phyloP scores from a whole-genome alignment of 2,888 invertebrate species.

The Perizoma flavofasciatum region DNA sequence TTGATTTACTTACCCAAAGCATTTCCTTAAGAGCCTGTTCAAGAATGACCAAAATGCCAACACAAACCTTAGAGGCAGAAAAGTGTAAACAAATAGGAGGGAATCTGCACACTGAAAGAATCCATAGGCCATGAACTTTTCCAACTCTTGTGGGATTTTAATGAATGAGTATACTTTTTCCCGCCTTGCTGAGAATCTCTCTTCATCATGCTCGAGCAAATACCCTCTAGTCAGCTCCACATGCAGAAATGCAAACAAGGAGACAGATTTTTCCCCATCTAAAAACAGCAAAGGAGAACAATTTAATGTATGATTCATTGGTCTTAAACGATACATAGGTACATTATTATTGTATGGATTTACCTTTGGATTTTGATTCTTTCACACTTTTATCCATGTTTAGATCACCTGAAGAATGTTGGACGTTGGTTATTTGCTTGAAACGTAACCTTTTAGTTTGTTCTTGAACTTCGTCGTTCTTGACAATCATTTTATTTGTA shows the following conservation, averaged over 20 bases:
- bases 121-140: slow-evolving; percentile 96
- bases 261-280: slow-evolving; percentile 72
- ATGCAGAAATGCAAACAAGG: slow-evolving; percentile 88
- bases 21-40: slow-evolving; percentile 88
- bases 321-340: too few species aligned
- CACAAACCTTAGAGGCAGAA: slow-evolving; percentile 95
- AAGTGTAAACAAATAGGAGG: slow-evolving; percentile 98
- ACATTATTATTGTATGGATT: not conserved
- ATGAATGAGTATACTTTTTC: slow-evolving; percentile 99
- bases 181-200: slow-evolving; percentile 95
- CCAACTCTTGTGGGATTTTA: slow-evolving; percentile 96
- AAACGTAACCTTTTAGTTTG: slow-evolving; percentile 77
- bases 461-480: slow-evolving; percentile 70
- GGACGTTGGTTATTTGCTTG: slow-evolving; percentile 65
- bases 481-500: slow-evolving; percentile 55
- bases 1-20: slow-evolving; percentile 85
- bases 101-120: slow-evolving; percentile 98
- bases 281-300: slow-evolving; percentile 36
- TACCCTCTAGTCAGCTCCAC: slow-evolving; percentile 97
- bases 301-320: not conserved
- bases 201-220: slow-evolving; percentile 96
- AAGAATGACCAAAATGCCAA: slow-evolving; percentile 93
- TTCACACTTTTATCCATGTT: slow-evolving; percentile 61
- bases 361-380: slow-evolving; percentile 69
- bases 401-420: slow-evolving; percentile 62